Conservation (phyloP, 2,797 vertebrate species). For the Anabas testudineus region DNA sequence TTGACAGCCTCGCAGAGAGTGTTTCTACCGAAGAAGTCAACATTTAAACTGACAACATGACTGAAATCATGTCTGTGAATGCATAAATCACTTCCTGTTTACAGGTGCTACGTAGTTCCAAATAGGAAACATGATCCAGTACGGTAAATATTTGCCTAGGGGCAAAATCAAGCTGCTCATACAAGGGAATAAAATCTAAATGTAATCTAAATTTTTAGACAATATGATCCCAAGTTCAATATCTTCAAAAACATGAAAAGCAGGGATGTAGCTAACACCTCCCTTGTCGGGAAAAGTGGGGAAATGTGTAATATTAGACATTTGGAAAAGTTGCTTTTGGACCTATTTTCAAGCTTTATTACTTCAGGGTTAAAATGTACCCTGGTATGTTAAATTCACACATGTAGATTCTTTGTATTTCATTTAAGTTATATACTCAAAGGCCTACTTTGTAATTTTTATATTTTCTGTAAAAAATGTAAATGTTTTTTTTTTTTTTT, state of each 20-base stretch:
- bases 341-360: background rate
- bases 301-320: no score
- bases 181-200: no score
- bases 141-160: background rate
- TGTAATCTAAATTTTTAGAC: no score
- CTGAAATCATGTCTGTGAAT: background rate
- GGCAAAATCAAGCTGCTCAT: background rate
- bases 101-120: background rate
- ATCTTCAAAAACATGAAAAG: no score
- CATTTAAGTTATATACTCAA: background rate
- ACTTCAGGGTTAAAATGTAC: background rate
- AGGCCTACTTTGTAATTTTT: slow-evolving; percentile 35
- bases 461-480: slow-evolving; percentile 26
- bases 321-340: no score
- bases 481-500: slow-evolving; percentile 48
- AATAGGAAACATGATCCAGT: no score
- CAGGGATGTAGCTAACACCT: no score
- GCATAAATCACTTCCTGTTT: background rate
- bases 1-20: background rate
- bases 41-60: background rate
- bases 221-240: no score
- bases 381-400: background rate
- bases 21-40: background rate
- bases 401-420: background rate
- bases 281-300: no score